These are phyloP conservation scores for Galeopterus variegatus DNA, from an alignment of 2,113 vertebrate species.

Conservation along the genomic window DNA sequence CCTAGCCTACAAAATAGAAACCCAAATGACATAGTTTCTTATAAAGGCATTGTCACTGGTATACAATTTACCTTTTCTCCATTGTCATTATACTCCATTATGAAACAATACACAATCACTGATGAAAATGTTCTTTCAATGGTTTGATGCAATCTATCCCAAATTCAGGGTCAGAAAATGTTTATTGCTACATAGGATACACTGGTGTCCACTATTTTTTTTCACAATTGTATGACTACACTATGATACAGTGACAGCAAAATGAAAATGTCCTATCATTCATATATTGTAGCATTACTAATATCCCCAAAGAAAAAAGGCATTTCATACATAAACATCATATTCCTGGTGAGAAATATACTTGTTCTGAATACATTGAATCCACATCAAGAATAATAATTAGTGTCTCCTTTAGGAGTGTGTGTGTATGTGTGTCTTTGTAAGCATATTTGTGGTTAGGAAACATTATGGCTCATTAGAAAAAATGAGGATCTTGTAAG, in stretches of 20 bases:
- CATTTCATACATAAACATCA: neutral
- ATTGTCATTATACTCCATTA: neutral
- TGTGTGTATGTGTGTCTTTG: neutral
- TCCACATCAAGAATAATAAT: neutral
- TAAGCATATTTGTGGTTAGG: neutral
- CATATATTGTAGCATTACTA: neutral
- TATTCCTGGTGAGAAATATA: neutral
- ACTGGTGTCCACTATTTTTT: neutral
- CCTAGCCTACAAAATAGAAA: neutral
- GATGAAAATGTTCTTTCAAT: neutral
- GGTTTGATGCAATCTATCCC: neutral
- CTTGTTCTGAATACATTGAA: neutral
- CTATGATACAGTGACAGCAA: neutral
- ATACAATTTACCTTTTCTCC: neutral
- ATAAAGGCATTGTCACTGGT: neutral
- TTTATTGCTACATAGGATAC: neutral
- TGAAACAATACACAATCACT: neutral
- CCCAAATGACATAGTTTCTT: neutral
- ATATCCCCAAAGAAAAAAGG: neutral
- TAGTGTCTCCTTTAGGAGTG: neutral
- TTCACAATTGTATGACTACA: neutral
- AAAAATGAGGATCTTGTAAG: conserved; percentile 43
- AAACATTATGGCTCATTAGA: neutral
- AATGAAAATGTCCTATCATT: neutral
- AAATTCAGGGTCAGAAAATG: neutral